Evolutionary conservation across 2,888 invertebrate species (phyloP).

Genomic region (Celastrina argiolus): DNA sequence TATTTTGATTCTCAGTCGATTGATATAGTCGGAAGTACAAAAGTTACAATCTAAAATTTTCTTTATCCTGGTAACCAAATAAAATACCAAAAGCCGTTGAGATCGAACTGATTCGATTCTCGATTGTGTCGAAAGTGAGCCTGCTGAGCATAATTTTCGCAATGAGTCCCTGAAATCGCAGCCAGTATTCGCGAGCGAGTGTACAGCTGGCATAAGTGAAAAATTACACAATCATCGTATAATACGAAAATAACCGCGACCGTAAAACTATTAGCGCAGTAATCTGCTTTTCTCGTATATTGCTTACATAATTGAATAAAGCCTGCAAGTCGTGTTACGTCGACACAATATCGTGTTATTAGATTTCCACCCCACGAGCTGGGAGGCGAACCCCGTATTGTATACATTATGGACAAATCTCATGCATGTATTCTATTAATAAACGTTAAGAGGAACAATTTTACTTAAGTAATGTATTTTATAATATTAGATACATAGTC

Average conservation of each 20-base stretch:
- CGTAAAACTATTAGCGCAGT: background rate
- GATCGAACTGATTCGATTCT: too few relatives aligned
- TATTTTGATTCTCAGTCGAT: too few relatives aligned
- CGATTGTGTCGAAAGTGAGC: too few relatives aligned
- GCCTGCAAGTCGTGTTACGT: slow-evolving; percentile 17
- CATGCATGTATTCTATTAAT: background rate
- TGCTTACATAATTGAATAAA: slow-evolving; percentile 16
- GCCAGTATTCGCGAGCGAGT: too few relatives aligned
- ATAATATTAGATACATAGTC: too few relatives aligned
- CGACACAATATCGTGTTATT: slow-evolving; percentile 10
- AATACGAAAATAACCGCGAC: background rate
- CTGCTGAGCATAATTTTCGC: too few relatives aligned
- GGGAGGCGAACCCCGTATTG: background rate
- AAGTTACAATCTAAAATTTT: too few relatives aligned
- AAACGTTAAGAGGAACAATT: background rate
- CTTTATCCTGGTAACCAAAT: too few relatives aligned
- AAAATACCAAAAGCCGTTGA: too few relatives aligned
- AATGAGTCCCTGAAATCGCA: too few relatives aligned
- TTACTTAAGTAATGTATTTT: too few relatives aligned
- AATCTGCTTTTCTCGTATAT: slow-evolving; percentile 18
- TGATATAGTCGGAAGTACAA: too few relatives aligned
- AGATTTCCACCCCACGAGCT: background rate
- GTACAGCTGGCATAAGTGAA: background rate
- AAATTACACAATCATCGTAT: background rate
- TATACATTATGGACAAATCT: background rate